Base-by-base conservation (phyloP, 1,140 invertebrate genomes). In the Papilio glaucus region DNA sequence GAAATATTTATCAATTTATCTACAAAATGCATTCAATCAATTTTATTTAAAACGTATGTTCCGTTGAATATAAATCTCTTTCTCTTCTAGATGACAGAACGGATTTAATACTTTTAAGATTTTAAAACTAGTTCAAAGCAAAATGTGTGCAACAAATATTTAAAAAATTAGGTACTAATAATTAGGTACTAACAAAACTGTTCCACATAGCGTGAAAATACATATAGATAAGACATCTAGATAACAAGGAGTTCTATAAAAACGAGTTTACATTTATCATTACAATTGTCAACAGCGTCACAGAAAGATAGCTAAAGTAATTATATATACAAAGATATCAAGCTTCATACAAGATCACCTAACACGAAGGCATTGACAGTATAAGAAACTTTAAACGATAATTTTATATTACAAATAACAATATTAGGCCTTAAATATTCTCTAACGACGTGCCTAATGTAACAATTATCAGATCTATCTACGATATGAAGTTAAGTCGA, bases 401-500 rank as follows among this genome's bases (percentile, higher is more conserved):
- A 24, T 13, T 24, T 45, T 53, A 53, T 24, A 26, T 24, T 53
- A 26, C 10, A 69, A 49, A 76, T 77, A 53, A 75, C 72, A 71
- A 67, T 67, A 70, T 80, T 81, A 85, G 81, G 83, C 83, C 77
- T 81, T 75, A 79, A 75, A 33, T 45, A 69, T 69, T 83, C 81
- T 80, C 77, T 83, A 10, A 84, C 60, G 68, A 73, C 63, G 67
- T 69, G 71, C 61, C 78, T 75, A 81, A 41, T 72, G 63, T 60
- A 76, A 78, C 69, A 73, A 61, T 71, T 53, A 75, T 76, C 78
- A 77, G 74, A 68, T 74, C 85, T 88, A 89, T 71, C 86, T 90
- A 90, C 81, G 89, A 92, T 92, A 92, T 91, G 90, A 90, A 88
- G 78, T 86, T 80, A 80, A 80, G 73, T 86, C 71, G 83, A 87